A percentile compares a stretch with the other conserved stretches of the same genome.
Evolutionary conservation across 2,888 invertebrate genomes (phyloP).

Genomic region (Altica lythri): DNA sequence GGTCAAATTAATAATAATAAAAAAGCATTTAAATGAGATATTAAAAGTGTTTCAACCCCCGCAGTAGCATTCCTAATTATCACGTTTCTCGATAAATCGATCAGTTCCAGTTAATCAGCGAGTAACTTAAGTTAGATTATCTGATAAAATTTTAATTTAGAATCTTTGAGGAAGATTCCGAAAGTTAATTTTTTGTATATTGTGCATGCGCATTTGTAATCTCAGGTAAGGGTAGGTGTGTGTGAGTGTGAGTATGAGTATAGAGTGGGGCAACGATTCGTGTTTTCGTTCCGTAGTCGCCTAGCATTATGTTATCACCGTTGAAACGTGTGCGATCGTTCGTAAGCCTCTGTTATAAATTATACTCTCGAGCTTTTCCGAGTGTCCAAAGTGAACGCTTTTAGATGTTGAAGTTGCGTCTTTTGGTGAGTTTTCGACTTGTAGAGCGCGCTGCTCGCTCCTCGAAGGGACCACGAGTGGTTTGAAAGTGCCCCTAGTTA

Average conservation of each 20-base stretch:
- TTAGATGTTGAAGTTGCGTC: conserved; percentile 25
- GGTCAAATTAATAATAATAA: too few relatives aligned
- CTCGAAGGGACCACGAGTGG: conserved; percentile 8
- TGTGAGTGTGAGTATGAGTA: conserved; percentile 12
- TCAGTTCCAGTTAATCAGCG: conserved; percentile 25
- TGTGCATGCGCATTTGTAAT: conserved; percentile 10
- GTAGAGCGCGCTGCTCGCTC: conserved; percentile 15
- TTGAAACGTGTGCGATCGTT: conserved; percentile 22
- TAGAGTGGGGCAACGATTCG: conserved; percentile 33
- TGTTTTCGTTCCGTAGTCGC: conserved; percentile 23
- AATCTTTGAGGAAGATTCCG: conserved; percentile 20
- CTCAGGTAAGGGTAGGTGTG: conserved; percentile 29
- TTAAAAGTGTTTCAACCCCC: not conserved
- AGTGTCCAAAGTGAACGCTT: conserved; percentile 16
- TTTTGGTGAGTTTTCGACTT: conserved; percentile 19
- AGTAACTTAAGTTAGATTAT: conserved; percentile 27
- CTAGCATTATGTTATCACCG: conserved; percentile 36
- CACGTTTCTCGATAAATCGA: conserved; percentile 19
- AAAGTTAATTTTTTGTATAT: too few relatives aligned
- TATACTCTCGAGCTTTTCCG: conserved; percentile 23
- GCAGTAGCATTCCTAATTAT: not conserved
- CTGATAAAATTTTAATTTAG: conserved; percentile 33
- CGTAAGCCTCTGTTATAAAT: conserved; percentile 22
- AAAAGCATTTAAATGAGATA: too few relatives aligned
- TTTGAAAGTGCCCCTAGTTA: conserved; percentile 19